Evolutionary conservation across 2,797 vertebrate species (phyloP).

Genomic region (Denticeps clupeoides): DNA sequence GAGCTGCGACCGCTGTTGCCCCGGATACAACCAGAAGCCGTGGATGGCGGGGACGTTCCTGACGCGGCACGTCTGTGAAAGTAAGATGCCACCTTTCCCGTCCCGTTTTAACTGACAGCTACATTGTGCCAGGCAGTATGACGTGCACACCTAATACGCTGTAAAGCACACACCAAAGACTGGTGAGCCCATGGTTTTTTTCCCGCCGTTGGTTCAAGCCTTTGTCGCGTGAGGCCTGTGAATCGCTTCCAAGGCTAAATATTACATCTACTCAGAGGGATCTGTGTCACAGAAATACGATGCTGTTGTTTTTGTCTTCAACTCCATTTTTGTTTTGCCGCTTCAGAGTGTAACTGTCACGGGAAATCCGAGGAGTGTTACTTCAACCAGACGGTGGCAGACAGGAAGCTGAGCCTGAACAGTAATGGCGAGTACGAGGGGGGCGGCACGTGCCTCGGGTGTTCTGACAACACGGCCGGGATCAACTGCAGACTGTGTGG

Average conservation of each 20-base stretch:
- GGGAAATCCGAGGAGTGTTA: constrained; percentile 81
- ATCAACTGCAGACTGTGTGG: constrained; percentile 80
- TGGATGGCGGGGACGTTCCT: constrained; percentile 92
- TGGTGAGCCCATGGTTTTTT: neutral
- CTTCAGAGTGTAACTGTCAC: constrained; percentile 94
- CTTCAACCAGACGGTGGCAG: constrained; percentile 79
- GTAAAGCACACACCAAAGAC: too few relatives aligned
- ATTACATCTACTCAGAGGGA: too few relatives aligned
- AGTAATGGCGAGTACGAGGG: constrained; percentile 64
- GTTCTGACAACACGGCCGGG: constrained; percentile 70
- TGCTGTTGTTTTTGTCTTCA: neutral
- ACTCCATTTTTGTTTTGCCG: too few relatives aligned
- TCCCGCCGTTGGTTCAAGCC: too few relatives aligned
- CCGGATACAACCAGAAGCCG: constrained; percentile 87
- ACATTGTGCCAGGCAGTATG: too few relatives aligned
- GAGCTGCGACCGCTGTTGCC: constrained; percentile 88
- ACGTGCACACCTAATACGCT: too few relatives aligned
- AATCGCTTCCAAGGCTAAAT: too few relatives aligned
- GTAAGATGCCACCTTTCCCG: constrained; percentile 53
- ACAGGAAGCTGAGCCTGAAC: constrained; percentile 77
- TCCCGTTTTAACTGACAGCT: neutral
- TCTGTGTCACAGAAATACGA: too few relatives aligned
- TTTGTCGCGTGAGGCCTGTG: too few relatives aligned
- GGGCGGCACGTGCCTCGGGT: constrained; percentile 83
- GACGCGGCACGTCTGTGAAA: constrained; percentile 81